Conservation (phyloP, 2,888 invertebrate genomes). For the Melinaea marsaeus region DNA sequence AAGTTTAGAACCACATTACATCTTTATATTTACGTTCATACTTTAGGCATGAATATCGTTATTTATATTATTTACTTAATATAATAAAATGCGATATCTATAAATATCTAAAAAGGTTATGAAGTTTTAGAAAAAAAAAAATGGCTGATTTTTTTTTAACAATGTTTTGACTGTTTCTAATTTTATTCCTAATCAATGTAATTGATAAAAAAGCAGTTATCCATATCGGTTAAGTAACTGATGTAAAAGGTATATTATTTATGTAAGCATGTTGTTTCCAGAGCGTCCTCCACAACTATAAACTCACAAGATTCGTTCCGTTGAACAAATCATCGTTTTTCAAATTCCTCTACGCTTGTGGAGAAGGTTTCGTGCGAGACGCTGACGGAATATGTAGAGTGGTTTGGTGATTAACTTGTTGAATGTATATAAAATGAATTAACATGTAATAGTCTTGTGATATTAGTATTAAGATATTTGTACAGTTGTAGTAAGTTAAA, state of each 20-base stretch:
- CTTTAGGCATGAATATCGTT: too few relatives aligned
- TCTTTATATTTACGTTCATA: too few relatives aligned
- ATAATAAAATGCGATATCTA: too few relatives aligned
- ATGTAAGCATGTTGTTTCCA: slow-evolving; percentile 37
- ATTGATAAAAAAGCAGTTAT: too few relatives aligned
- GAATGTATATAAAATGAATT: background rate
- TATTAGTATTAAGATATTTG: slow-evolving; percentile 40
- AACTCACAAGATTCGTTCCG: slow-evolving; percentile 53
- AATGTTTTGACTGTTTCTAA: too few relatives aligned
- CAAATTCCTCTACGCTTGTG: slow-evolving; percentile 51
- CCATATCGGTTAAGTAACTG: too few relatives aligned
- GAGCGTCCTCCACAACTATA: slow-evolving; percentile 42
- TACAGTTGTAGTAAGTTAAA: slow-evolving; percentile 5
- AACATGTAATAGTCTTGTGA: slow-evolving; percentile 40
- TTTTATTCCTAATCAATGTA: too few relatives aligned
- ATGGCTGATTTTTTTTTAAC: too few relatives aligned
- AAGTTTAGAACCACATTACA: too few relatives aligned
- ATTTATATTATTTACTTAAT: too few relatives aligned
- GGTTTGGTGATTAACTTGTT: slow-evolving; percentile 53
- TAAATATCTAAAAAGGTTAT: too few relatives aligned
- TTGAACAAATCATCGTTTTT: slow-evolving; percentile 55
- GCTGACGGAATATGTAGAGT: slow-evolving; percentile 61
- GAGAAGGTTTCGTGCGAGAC: slow-evolving; percentile 59
- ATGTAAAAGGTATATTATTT: background rate
- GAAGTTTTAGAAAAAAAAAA: too few relatives aligned